A percentile compares a stretch with the other conserved stretches of the same genome.
phyloP scores from a whole-genome alignment of 2,113 vertebrate genomes.

The Trochalopteron elliotii region DNA sequence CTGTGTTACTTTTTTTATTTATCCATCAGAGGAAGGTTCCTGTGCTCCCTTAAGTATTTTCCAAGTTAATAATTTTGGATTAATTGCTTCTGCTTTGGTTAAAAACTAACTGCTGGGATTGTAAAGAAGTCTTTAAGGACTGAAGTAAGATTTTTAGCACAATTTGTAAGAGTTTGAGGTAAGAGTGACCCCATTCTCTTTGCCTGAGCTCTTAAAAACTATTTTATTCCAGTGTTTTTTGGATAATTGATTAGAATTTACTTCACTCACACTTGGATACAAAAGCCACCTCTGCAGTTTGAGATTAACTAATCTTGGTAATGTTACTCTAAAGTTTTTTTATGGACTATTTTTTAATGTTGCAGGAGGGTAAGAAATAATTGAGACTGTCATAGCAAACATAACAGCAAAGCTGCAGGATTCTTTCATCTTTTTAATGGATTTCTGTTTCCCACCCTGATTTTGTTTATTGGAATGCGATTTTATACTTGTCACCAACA shows the following conservation, averaged over 20 bases:
- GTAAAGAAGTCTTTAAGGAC: background rate
- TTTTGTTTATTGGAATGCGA: background rate
- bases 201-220: background rate
- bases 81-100: background rate
- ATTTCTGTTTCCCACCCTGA: background rate
- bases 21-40: background rate
- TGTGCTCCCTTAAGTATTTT: background rate
- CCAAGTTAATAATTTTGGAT: background rate
- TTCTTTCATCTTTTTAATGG: background rate
- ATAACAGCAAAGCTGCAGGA: background rate
- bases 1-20: background rate
- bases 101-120: background rate
- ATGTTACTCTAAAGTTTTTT: background rate
- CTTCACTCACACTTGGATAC: background rate
- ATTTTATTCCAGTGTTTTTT: background rate
- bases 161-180: background rate
- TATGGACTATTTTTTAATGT: background rate
- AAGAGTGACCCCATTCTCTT: background rate
- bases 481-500: background rate
- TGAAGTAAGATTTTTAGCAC: background rate
- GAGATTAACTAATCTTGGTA: background rate
- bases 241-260: background rate
- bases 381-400: background rate
- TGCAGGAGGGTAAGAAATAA: background rate
- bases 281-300: background rate